phyloP scores from a whole-genome alignment of 2,797 vertebrate genomes.

The Liasis olivaceus region DNA sequence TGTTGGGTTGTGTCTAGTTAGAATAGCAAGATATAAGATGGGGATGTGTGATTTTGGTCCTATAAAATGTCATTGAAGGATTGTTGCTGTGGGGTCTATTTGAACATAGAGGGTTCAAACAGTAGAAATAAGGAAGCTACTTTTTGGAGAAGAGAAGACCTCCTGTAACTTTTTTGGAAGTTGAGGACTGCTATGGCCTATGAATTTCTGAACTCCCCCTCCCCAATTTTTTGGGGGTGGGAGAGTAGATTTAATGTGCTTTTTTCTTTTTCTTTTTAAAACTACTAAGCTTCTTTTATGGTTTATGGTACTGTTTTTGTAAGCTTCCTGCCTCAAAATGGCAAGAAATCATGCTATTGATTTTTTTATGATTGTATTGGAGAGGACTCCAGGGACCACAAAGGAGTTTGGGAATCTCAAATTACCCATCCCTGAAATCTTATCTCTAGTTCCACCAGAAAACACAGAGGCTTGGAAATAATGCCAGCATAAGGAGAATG shows the following conservation, averaged over 20 bases:
- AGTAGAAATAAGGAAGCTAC: not conserved
- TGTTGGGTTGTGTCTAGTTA: not conserved
- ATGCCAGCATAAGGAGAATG: not conserved
- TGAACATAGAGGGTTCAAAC: not conserved
- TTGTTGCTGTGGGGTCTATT: not conserved
- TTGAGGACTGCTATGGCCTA: not conserved
- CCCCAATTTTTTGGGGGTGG: not conserved
- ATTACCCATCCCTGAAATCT: not conserved
- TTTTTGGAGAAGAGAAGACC: not conserved
- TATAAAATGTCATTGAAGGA: not conserved
- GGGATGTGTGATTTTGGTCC: not conserved
- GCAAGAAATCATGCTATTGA: not conserved
- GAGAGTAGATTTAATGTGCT: not conserved
- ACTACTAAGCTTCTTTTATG: not conserved
- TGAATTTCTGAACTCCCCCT: too few relatives aligned
- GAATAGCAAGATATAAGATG: not conserved
- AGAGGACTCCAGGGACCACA: not conserved
- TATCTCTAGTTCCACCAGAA: not conserved
- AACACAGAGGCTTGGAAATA: not conserved
- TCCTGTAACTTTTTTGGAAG: not conserved
- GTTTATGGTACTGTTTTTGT: not conserved
- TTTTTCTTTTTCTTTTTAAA: not conserved
- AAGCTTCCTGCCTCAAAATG: not conserved
- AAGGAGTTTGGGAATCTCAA: too few relatives aligned
- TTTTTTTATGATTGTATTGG: not conserved